Percentiles rank a stretch among this genome's conserved stretches.
phyloP scores from a whole-genome alignment of 2,113 vertebrate species.

The Dicaeum eximium region DNA sequence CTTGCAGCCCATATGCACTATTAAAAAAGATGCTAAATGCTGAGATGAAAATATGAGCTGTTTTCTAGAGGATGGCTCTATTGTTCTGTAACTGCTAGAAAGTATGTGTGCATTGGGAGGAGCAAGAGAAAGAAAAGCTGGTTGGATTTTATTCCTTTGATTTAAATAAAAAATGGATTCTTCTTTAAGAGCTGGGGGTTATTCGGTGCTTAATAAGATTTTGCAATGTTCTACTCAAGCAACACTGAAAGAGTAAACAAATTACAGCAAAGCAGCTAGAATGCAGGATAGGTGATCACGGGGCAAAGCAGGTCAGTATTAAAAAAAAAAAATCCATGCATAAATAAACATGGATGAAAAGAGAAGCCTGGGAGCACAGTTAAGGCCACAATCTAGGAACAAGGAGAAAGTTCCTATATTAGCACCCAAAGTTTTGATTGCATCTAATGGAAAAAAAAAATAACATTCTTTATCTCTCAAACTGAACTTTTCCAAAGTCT shows the following conservation, averaged over 20 bases:
- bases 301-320: neutral
- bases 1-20: neutral
- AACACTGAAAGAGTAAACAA: neutral
- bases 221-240: neutral
- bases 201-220: neutral
- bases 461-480: neutral
- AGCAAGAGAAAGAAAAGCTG: neutral
- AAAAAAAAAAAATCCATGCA: neutral
- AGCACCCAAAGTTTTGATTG: neutral
- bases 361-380: neutral
- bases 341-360: neutral
- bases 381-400: neutral
- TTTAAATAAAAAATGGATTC: slow-evolving; percentile 12
- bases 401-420: neutral
- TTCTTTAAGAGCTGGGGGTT: neutral
- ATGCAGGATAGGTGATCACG: neutral
- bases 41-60: neutral
- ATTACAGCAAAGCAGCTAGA: neutral
- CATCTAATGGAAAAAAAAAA: neutral
- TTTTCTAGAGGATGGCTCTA: neutral
- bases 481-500: neutral
- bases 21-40: neutral
- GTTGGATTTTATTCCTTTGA: neutral
- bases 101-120: neutral
- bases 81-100: neutral